Conservation (phyloP, 1,140 invertebrate genomes). For the Metaphire vulgaris region DNA sequence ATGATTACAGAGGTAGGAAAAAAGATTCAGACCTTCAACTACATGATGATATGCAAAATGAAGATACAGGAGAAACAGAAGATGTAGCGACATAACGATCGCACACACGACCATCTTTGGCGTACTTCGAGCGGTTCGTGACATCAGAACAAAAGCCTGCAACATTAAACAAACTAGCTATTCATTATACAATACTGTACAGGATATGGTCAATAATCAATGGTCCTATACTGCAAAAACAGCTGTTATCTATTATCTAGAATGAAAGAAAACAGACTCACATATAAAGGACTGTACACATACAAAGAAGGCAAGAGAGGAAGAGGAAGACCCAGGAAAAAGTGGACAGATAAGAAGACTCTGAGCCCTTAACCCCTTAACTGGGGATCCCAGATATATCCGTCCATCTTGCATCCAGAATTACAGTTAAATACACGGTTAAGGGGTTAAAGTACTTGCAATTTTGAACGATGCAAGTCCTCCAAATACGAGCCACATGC, state of each 20-base stretch:
- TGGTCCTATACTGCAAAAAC: background rate
- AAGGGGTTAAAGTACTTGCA: slow-evolving; percentile 36
- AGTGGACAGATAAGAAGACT: background rate
- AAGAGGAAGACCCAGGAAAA: no score
- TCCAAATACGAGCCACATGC: slow-evolving; percentile 48
- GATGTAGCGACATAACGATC: slow-evolving; percentile 42
- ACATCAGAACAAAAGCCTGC: slow-evolving; percentile 46
- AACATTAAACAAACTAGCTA: no score
- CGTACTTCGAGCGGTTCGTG: slow-evolving; percentile 42
- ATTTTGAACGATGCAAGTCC: slow-evolving; percentile 49
- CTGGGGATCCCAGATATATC: background rate
- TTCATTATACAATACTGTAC: no score
- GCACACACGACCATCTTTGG: slow-evolving; percentile 46
- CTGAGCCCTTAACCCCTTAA: background rate
- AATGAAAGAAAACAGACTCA: background rate
- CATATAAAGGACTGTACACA: background rate
- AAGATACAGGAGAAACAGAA: slow-evolving; percentile 51
- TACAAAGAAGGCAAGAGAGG: background rate
- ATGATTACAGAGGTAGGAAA: background rate
- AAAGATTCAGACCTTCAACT: slow-evolving; percentile 47
- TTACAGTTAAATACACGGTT: slow-evolving; percentile 1
- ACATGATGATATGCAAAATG: slow-evolving; percentile 54
- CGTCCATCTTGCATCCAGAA: no score
- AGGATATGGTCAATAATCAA: slow-evolving; percentile 29
- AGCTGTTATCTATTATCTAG: background rate